Base-by-base conservation (phyloP, 1,140 invertebrate species). In the Drosophila busckii region DNA sequence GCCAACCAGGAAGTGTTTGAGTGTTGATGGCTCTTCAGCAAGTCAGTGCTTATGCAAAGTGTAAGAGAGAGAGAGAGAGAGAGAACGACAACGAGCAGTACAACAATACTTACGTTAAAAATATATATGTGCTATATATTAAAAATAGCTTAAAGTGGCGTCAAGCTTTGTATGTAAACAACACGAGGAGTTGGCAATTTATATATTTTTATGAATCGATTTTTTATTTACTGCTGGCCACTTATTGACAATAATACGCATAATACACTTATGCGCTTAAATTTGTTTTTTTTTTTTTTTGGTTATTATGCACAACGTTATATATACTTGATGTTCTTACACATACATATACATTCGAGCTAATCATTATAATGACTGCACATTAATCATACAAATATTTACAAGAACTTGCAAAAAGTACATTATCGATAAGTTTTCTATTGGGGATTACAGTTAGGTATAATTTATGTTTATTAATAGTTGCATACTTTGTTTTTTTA, bases 381-480 rank as follows among this genome's bases (percentile, higher is more conserved):
- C 53, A 26, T 46, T 75, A 66, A 45, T 32, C 71, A 42, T 76
- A 65, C 73, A 78, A 69, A 73, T 78, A 78, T 78, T 68, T 78
- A 78, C 73, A 78, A 19, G 32, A n/a, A n/a, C n/a, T n/a, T n/a
- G n/a, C n/a, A n/a, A n/a, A n/a, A n/a, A n/a, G n/a, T 49, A 42
- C 34, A 17, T 23, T 25, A 31, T 16, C n/a, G n/a, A n/a, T 17
- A 23, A 54, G 22, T 50, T 34, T 48, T 56, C 31, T 28, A 17
- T 34, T 62, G 9, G 9, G 34, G 73, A 63, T 53, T 80, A 73
- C 54, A 68, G 20, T 56, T 37, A 56, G 23, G 12, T 23, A 22
- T 37, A 42, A 63, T 54, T 49, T 62, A 58, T 46, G 9, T 34
- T 56, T 56, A 56, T 15, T 61, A 61, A 35, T 69, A 54, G 42